These are phyloP conservation scores for Dicyrtoma fusca DNA, from an alignment of 2,888 invertebrate genomes.

Conservation along the genomic window DNA sequence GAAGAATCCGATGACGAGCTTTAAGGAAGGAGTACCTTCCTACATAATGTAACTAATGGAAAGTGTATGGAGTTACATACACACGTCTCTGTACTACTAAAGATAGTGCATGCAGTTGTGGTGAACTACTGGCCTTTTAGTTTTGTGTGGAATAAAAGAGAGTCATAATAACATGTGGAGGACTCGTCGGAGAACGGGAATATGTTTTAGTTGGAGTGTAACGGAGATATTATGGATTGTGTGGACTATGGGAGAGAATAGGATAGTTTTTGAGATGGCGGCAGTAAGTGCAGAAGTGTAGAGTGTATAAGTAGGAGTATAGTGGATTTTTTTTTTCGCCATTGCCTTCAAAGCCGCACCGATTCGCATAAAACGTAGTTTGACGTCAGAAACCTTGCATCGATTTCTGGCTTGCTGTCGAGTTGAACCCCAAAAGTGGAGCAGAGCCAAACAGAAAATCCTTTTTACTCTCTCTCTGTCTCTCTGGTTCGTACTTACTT, in stretches of 20 bases:
- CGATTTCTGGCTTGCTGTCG: constrained; percentile 32
- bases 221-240: too few relatives aligned
- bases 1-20: too few relatives aligned
- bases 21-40: too few relatives aligned
- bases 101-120: too few relatives aligned
- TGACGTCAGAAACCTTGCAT: constrained; percentile 39
- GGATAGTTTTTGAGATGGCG: too few relatives aligned
- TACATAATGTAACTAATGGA: too few relatives aligned
- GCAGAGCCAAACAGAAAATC: constrained; percentile 34
- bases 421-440: constrained; percentile 30
- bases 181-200: not conserved
- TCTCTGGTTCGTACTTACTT: not conserved
- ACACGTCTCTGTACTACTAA: too few relatives aligned
- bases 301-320: not conserved
- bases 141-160: too few relatives aligned
- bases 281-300: too few relatives aligned
- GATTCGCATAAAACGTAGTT: constrained; percentile 33
- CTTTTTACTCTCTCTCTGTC: constrained; percentile 16
- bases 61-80: too few relatives aligned
- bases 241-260: not conserved
- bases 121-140: too few relatives aligned
- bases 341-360: constrained; percentile 26
- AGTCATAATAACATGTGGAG: too few relatives aligned
- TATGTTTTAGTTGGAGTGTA: not conserved
- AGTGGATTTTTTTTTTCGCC: constrained; percentile 7